Conservation (phyloP, 1,140 invertebrate genomes). For the Manduca sexta region DNA sequence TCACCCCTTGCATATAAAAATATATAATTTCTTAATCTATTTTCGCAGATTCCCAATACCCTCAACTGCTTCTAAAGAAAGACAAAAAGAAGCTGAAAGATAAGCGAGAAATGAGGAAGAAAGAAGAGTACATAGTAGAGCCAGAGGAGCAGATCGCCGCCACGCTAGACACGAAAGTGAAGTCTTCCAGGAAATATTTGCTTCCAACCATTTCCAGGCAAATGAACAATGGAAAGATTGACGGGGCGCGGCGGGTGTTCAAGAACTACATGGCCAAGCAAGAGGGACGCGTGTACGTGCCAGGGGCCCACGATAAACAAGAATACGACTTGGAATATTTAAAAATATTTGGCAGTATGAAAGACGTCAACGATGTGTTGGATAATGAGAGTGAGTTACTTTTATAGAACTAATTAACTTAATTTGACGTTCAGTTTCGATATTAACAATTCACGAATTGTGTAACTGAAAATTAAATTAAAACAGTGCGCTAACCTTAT, state of each 20-base stretch:
- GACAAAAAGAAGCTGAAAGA: conserved; percentile 18
- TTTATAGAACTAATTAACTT: neutral
- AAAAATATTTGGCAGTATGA: conserved; percentile 49
- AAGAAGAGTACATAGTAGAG: neutral
- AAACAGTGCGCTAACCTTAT: too few species aligned
- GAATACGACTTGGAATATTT: conserved; percentile 24
- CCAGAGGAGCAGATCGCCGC: conserved; percentile 1
- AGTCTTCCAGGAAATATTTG: conserved; percentile 32
- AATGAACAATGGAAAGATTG: conserved; percentile 7
- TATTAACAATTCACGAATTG: too few species aligned
- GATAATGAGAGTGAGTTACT: conserved; percentile 49
- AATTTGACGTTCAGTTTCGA: too few species aligned
- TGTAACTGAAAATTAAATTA: too few species aligned
- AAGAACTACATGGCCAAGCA: conserved; percentile 15
- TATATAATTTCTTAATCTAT: too few species aligned
- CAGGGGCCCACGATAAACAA: neutral
- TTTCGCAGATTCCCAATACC: too few species aligned
- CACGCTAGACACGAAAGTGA: conserved; percentile 9
- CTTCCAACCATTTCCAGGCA: conserved; percentile 27
- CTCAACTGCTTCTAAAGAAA: conserved; percentile 12
- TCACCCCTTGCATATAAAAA: too few species aligned
- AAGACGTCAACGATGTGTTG: conserved; percentile 48
- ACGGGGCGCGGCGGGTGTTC: conserved; percentile 24
- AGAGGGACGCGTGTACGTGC: neutral
- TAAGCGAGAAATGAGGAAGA: conserved; percentile 2